Evolutionary conservation across 2,888 invertebrate species (phyloP), one percentile per base, ranked within the genome.

Genomic region (Ischnura elegans): DNA sequence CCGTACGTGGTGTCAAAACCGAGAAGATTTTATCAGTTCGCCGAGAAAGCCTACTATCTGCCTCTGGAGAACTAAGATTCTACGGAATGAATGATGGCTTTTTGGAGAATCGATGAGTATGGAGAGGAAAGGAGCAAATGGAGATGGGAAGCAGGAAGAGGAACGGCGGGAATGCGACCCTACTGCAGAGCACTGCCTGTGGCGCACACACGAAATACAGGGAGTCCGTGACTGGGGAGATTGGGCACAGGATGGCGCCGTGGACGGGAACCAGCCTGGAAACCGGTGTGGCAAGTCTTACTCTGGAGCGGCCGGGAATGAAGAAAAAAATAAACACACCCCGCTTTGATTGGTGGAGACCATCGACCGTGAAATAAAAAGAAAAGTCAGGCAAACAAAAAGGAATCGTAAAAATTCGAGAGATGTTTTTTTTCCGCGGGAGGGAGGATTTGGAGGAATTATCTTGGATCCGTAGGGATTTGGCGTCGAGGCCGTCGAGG

Each of bases 201-300:
- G 61, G 21, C 25, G 8, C 5, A 61, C 25, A 61, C 61, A 25
- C 19, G 19, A 61, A 61, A 61, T 25, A 61, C 25, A 42, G 85
- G 6, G 85, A 36, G 85, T 6, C 42, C 42, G 21, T 61, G 61
- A 61, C 25, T 61, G 25, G 66, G 29, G 8, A 29, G 66, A 36
- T 29, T 10, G 66, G 19, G n/a, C 51, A 36, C 29, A 51, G 47
- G 36, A 47, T 29, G 47, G 66, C 66, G n/a, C 29, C 36, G 51
- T 4, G 29, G 47, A 47, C 1, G 47, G 45, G 29, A 45, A 46
- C 47, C 21, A 76, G 10, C 55, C 55, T 90, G 90, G 61, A 90
- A 90, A 90, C 90, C 90, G 90, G 90, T 90, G 90, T 90, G 61
- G 61, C 90, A 43, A 42, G 90, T 90, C 61, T 43, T 61, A 21